Evolutionary conservation across 1,140 invertebrate species (phyloP), one percentile per base, ranked within the genome.

Genomic region (Chymomyza costata): DNA sequence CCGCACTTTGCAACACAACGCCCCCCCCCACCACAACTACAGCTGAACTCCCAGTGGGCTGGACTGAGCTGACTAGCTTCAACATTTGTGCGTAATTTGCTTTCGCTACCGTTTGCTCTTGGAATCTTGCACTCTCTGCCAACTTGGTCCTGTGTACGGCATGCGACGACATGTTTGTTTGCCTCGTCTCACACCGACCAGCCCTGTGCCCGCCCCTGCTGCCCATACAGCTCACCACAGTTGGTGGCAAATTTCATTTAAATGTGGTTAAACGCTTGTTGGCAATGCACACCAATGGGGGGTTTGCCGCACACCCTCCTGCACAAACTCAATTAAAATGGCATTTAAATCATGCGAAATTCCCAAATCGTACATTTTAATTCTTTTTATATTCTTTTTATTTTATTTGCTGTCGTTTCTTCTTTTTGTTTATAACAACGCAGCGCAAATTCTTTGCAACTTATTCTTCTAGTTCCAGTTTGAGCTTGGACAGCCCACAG

Each of bases 331-430:
- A 78, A 78, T 78, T 78, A 78, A 78, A 80, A 78, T 61, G 73
- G 73, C 63, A 71, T 80, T 80, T 80, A 78, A 80, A 80, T 80
- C 66, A 78, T 78, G 71, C 67, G 57, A 71, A 67, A 65, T 78
- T 56, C 70, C 47, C 53, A 63, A 59, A 52, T 53, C 15, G 17
- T 45, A 19, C 57, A n/a, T n/a, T 52, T n/a, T n/a, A n/a, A n/a
- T n/a, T n/a, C n/a, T n/a, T n/a, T n/a, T n/a, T n/a, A n/a, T n/a
- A n/a, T n/a, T n/a, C n/a, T n/a, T n/a, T n/a, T n/a, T n/a, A n/a
- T n/a, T n/a, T n/a, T n/a, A n/a, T n/a, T n/a, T n/a, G n/a, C n/a
- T n/a, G n/a, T n/a, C n/a, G n/a, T n/a, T n/a, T n/a, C n/a, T n/a
- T n/a, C n/a, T n/a, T n/a, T n/a, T n/a, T n/a, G n/a, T n/a, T n/a